Base-by-base conservation (phyloP, 2,113 vertebrate genomes). In the Nothoprocta perdicaria region DNA sequence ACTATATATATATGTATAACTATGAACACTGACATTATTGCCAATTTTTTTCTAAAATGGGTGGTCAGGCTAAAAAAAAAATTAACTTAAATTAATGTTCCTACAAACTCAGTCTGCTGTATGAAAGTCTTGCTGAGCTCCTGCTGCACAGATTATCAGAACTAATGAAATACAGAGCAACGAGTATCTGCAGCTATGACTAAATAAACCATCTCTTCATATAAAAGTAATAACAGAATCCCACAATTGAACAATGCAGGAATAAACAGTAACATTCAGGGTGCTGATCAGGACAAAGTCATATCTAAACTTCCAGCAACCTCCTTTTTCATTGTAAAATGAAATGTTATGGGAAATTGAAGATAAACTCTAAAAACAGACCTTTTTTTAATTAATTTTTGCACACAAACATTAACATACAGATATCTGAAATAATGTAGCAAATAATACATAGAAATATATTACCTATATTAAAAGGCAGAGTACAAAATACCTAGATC, bases 381-480 rank as follows among this genome's bases (percentile, higher is more conserved):
- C 2, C 12, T 55, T 66, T 40, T 73, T 57, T 85, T 53, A 41
- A 50, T 15, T 10, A 12, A n/a, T 4, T 14, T n/a, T 3, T 31
- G 60, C 10, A 68, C 7, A 66, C 6, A 67, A 38, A 65, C 69
- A 33, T 4, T 15, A 57, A 22, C 15, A 68, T 3, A 55, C 2
- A 79, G 15, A 48, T 66, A 61, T 18, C 38, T 73, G 10, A 68
- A n/a, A 35, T 14, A 33, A 15, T 58, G 84, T 90, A 52, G 0
- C 72, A 48, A 48, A 48, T 46, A 46, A 46, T 46, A 10, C 22
- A 60, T 73, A 35, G 6, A 86, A 53, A n/a, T 26, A 53, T 12
- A 38, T 2, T 10, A 22, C 40, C 15, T 62, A 22, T 0, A 0
- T 2, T 62, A 48, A 66, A 78, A 76, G 45, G 19, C 41, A 15